These are phyloP conservation scores for Tenthredo notha DNA, from an alignment of 2,888 invertebrate genomes.

Conservation along the genomic window DNA sequence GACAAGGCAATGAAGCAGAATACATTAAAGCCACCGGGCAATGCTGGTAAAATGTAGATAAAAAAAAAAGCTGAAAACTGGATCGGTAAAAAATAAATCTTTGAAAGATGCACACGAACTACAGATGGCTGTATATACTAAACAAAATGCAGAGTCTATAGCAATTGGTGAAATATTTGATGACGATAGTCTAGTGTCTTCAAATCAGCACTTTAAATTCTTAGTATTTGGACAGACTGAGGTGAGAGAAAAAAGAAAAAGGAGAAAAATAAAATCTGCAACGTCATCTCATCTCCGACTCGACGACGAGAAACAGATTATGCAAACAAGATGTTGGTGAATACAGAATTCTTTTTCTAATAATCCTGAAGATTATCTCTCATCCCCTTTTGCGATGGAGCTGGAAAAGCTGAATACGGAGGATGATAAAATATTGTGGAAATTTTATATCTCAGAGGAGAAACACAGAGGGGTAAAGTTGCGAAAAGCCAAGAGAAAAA, in stretches of 20 bases:
- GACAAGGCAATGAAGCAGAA: neutral
- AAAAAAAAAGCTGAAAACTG: neutral
- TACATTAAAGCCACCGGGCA: neutral
- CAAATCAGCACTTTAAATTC: neutral
- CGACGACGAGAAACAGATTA: slow-evolving; percentile 47
- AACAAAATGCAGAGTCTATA: neutral
- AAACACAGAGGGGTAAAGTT: slow-evolving; percentile 50
- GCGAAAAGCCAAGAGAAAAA: slow-evolving; percentile 27
- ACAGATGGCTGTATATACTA: neutral
- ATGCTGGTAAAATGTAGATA: neutral
- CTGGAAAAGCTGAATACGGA: slow-evolving; percentile 23
- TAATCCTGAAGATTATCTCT: slow-evolving; percentile 45
- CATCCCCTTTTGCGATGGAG: slow-evolving; percentile 32
- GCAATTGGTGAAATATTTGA: neutral
- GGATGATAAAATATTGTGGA: slow-evolving; percentile 48
- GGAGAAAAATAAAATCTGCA: neutral
- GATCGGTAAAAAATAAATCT: neutral
- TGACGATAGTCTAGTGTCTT: slow-evolving; percentile 14
- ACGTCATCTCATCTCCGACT: neutral
- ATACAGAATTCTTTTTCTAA: slow-evolving; percentile 27
- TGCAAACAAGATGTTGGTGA: slow-evolving; percentile 46
- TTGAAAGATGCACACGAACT: neutral
- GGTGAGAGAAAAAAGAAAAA: neutral
- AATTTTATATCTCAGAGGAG: slow-evolving; percentile 53
- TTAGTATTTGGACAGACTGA: neutral